phyloP scores from a whole-genome alignment of 2,888 invertebrate genomes.

The Rhingia rostrata region DNA sequence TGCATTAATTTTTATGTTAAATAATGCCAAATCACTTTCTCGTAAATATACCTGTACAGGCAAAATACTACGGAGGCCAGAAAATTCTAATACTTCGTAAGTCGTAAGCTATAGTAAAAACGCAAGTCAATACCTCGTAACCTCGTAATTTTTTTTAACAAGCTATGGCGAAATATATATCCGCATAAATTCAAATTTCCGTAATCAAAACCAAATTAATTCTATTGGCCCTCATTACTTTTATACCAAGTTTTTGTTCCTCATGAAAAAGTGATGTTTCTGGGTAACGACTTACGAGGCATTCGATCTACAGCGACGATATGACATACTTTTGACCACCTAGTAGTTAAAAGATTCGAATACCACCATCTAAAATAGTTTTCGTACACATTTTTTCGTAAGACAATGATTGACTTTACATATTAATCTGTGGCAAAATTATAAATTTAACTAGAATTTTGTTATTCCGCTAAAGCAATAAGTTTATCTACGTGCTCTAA shows the following conservation, averaged over 20 bases:
- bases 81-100: conserved; percentile 18
- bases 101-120: conserved; percentile 13
- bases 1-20: conserved; percentile 3
- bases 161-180: conserved; percentile 10
- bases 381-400: too few species aligned
- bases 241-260: too few species aligned
- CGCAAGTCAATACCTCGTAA: conserved; percentile 19
- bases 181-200: conserved; percentile 7
- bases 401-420: too few species aligned
- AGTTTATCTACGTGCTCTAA: too few species aligned
- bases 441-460: too few species aligned
- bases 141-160: conserved; percentile 10
- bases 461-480: too few species aligned
- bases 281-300: too few species aligned
- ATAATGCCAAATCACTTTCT: conserved; percentile 4
- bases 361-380: too few species aligned
- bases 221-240: conserved; percentile 5
- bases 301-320: conserved; percentile 11
- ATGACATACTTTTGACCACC: too few species aligned
- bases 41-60: neutral
- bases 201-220: conserved; percentile 2
- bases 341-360: too few species aligned
- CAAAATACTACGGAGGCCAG: neutral
- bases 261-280: too few species aligned
- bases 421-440: too few species aligned